Evolutionary conservation across 2,888 invertebrate genomes (phyloP).

Genomic region (Hedya salicella): DNA sequence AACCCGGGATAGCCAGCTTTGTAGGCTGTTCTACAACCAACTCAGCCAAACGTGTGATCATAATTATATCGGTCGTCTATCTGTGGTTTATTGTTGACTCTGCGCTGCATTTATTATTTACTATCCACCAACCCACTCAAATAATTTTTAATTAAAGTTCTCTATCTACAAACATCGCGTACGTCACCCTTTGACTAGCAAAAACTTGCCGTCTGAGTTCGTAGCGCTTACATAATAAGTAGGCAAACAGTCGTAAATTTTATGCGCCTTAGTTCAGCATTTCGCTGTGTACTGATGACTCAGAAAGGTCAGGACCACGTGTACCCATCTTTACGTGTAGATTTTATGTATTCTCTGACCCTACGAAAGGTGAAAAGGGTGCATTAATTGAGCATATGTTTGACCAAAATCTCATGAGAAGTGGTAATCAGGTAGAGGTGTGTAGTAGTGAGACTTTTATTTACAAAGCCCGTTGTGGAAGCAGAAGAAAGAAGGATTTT

Average conservation of each 20-base stretch:
- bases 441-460: no score
- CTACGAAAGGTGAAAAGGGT: constrained; percentile 20
- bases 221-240: constrained; percentile 41
- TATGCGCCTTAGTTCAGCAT: constrained; percentile 39
- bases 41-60: no score
- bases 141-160: neutral
- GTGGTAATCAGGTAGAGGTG: no score
- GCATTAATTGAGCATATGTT: constrained; percentile 12
- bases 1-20: no score
- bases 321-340: constrained; percentile 35
- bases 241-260: constrained; percentile 43
- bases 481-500: no score
- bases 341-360: constrained; percentile 29
- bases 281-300: constrained; percentile 42
- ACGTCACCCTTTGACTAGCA: neutral
- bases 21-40: no score
- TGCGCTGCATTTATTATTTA: no score
- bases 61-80: no score
- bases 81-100: no score
- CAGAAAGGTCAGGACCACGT: constrained; percentile 34
- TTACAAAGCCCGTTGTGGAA: no score
- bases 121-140: neutral
- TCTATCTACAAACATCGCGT: neutral
- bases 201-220: constrained; percentile 19
- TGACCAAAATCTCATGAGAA: neutral